phyloP scores from a whole-genome alignment of 2,888 invertebrate species.

The Bombylius discolor region DNA sequence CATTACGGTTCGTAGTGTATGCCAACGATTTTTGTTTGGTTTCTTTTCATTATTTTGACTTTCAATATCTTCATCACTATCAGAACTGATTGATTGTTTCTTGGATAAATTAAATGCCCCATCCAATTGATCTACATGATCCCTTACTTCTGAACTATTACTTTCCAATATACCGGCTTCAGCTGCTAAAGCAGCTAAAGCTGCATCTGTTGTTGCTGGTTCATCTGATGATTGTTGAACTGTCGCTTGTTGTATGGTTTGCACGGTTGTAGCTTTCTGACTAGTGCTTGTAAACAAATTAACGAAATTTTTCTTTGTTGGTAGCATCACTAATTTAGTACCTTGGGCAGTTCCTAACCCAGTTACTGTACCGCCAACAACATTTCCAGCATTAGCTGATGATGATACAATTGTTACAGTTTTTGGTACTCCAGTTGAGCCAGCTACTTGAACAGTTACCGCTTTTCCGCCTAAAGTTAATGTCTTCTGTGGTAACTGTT shows the following conservation, averaged over 20 bases:
- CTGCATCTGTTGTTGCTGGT: slow-evolving; percentile 48
- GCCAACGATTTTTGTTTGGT: slow-evolving; percentile 15
- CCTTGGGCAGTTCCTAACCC: slow-evolving; percentile 22
- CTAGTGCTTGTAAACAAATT: slow-evolving; percentile 35
- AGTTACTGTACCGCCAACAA: slow-evolving; percentile 28
- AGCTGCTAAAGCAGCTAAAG: slow-evolving; percentile 47
- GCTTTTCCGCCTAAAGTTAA: slow-evolving; percentile 58
- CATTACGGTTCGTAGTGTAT: not conserved
- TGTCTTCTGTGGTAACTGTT: slow-evolving; percentile 39
- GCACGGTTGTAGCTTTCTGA: slow-evolving; percentile 14
- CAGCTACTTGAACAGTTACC: slow-evolving; percentile 56
- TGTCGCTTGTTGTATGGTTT: slow-evolving; percentile 36
- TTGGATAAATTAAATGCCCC: slow-evolving; percentile 15
- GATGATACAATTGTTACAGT: slow-evolving; percentile 46
- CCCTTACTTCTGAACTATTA: slow-evolving; percentile 19
- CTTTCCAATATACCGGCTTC: slow-evolving; percentile 44
- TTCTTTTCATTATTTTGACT: not conserved
- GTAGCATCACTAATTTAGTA: slow-evolving; percentile 40
- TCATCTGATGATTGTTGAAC: slow-evolving; percentile 19
- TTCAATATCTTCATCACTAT: not conserved
- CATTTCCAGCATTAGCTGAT: slow-evolving; percentile 19
- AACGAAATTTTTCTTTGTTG: slow-evolving; percentile 43
- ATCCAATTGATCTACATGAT: slow-evolving; percentile 30
- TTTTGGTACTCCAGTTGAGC: slow-evolving; percentile 43
- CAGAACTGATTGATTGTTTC: not conserved